These are phyloP conservation scores for Lordiphosa mommai DNA, from an alignment of 1,140 invertebrate species.

Conservation along the genomic window DNA sequence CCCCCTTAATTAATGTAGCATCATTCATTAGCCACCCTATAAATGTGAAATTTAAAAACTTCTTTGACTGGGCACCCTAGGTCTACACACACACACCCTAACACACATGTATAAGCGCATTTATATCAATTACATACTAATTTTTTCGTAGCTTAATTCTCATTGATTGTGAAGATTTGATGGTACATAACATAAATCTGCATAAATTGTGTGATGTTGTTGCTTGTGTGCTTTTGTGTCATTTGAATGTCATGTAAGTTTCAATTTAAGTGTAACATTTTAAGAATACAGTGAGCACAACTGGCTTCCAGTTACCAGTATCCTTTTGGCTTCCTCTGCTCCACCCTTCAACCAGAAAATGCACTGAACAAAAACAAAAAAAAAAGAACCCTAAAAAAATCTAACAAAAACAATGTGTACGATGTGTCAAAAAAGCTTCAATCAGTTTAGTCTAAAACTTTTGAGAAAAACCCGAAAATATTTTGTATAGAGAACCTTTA, in stretches of 20 bases:
- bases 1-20: too few species aligned
- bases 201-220: slow-evolving; percentile 32
- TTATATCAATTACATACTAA: slow-evolving; percentile 17
- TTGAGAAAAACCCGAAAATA: slow-evolving; percentile 48
- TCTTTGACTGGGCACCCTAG: too few species aligned
- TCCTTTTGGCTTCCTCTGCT: slow-evolving; percentile 48
- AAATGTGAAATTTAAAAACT: too few species aligned
- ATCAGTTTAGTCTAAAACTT: slow-evolving; percentile 64
- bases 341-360: slow-evolving; percentile 3
- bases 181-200: slow-evolving; percentile 11
- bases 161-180: slow-evolving; percentile 29
- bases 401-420: slow-evolving; percentile 41
- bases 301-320: slow-evolving; percentile 11
- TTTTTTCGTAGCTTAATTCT: slow-evolving; percentile 50
- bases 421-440: slow-evolving; percentile 76
- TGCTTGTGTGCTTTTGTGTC: slow-evolving; percentile 56
- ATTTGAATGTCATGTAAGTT: slow-evolving; percentile 46
- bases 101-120: not conserved
- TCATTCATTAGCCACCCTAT: too few species aligned
- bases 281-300: too few species aligned
- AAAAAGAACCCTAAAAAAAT: slow-evolving; percentile 23
- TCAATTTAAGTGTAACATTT: not conserved
- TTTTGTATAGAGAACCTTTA: slow-evolving; percentile 71
- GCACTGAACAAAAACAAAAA: slow-evolving; percentile 47
- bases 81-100: too few species aligned